phyloP scores from a whole-genome alignment of 2,113 vertebrate species.

The Tretioscincus oriximinensis region DNA sequence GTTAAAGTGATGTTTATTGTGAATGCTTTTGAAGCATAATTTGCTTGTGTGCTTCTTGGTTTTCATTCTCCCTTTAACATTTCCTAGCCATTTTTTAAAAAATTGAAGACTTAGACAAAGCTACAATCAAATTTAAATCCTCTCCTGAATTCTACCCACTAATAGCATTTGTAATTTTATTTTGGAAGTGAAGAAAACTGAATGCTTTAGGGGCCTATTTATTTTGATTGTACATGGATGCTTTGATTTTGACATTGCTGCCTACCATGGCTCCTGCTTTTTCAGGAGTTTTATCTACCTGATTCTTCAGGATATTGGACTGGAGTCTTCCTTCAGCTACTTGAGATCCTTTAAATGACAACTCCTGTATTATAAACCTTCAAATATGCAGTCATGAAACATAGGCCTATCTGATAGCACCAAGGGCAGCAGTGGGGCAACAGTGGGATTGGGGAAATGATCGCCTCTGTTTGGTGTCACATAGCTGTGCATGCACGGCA shows the following conservation, averaged over 20 bases:
- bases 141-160: conserved; percentile 50
- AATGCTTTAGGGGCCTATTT: background rate
- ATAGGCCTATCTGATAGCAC: background rate
- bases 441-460: no score
- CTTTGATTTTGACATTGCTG: background rate
- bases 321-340: background rate
- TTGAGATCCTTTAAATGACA: background rate
- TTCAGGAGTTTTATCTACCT: background rate
- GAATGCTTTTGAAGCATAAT: conserved; percentile 67
- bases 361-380: background rate
- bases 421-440: no score
- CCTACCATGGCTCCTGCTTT: background rate
- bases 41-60: conserved; percentile 51
- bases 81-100: conserved; percentile 54
- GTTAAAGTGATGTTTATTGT: conserved; percentile 74
- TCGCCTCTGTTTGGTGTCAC: no score
- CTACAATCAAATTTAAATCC: conserved; percentile 65
- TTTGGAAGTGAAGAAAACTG: conserved; percentile 5
- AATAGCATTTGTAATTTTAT: conserved; percentile 48
- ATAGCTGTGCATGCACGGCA: no score
- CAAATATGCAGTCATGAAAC: no score
- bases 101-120: conserved; percentile 65
- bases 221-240: background rate
- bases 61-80: conserved; percentile 43
- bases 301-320: no score